Evolutionary conservation across 2,113 vertebrate genomes (phyloP), one percentile per base, ranked within the genome.

Genomic region (Nycticryphes semicollaris): DNA sequence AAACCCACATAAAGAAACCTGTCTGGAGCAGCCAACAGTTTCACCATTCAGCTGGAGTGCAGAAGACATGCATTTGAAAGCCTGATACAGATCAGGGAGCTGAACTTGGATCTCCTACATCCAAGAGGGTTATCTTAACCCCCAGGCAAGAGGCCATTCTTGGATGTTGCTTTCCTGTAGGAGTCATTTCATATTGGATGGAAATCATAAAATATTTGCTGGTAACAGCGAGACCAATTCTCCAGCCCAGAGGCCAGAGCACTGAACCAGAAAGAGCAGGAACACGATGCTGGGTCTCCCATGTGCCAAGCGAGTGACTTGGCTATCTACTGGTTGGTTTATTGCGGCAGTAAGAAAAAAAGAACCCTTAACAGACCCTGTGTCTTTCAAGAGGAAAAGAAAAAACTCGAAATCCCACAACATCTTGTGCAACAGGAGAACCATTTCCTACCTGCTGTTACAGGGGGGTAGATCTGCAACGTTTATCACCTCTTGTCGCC

Each of bases 401-500:
- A 95, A 83, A 66, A 76, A 7, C 25, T 73, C 74, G 87, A 83
- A 85, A 83, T 41, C 70, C 80, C 81, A 25, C 63, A 80, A 74
- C 77, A 60, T 53, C 35, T 92, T 87, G 73, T 93, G 86, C 94
- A 86, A 69, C 60, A 57, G 90, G 57, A 91, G 92, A 92, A 92
- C 70, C 6, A 9, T 92, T 95, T 94, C 84, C 84, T 93, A 68
- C 76, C 56, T 3, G 0, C 89, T 93, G 57, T 41, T 77, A 39
- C 4, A 2, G 79, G 59, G 74, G 81, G 66, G 43, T 24, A 94
- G 78, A 73, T 67, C 86, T 28, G 11, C 9, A 10, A 73, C 35
- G 43, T 96, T 96, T 96, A 95, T 95, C 97, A 95, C 96, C 94
- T 96, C 95, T 73, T 94, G 96, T 96, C 43, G 8, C 91, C 94